Percentiles rank a stretch among this genome's conserved stretches.
These are phyloP conservation scores for Caiman crocodilus DNA, from an alignment of 2,797 vertebrate genomes.

Conservation along the genomic window DNA sequence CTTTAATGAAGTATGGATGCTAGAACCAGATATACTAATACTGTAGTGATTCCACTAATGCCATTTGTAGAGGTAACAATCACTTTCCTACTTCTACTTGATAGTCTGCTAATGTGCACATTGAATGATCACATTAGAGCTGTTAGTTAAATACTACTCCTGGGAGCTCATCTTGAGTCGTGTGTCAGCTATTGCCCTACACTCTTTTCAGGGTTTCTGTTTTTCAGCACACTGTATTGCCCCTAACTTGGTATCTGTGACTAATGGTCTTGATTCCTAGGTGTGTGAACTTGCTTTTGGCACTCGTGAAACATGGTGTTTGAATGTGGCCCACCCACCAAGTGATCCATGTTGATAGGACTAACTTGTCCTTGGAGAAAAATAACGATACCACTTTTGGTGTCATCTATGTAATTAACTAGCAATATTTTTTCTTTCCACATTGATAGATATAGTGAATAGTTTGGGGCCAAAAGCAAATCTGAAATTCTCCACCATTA, in stretches of 20 bases:
- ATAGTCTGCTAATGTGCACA: not conserved
- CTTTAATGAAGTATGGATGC: not conserved
- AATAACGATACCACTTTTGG: not conserved
- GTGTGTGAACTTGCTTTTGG: slow-evolving; percentile 25
- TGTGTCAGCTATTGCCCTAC: not conserved
- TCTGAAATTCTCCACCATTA: not conserved
- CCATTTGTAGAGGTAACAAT: not conserved
- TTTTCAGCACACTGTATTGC: not conserved
- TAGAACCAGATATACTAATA: not conserved
- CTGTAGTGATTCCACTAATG: not conserved
- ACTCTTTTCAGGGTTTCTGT: not conserved
- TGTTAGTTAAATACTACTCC: not conserved
- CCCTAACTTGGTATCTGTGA: not conserved
- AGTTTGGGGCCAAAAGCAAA: not conserved
- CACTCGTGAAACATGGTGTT: not conserved
- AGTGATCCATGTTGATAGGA: not conserved
- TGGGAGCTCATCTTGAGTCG: not conserved
- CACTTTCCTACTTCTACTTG: not conserved
- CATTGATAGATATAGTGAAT: not conserved
- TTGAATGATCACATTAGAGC: not conserved
- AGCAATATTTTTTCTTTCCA: not conserved
- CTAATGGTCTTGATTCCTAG: slow-evolving; percentile 50
- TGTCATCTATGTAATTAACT: not conserved
- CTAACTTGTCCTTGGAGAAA: slow-evolving; percentile 1
- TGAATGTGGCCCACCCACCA: slow-evolving; percentile 16